These are phyloP conservation scores for Rhinichthys klamathensis DNA, from an alignment of 2,113 vertebrate genomes.

Conservation along the genomic window DNA sequence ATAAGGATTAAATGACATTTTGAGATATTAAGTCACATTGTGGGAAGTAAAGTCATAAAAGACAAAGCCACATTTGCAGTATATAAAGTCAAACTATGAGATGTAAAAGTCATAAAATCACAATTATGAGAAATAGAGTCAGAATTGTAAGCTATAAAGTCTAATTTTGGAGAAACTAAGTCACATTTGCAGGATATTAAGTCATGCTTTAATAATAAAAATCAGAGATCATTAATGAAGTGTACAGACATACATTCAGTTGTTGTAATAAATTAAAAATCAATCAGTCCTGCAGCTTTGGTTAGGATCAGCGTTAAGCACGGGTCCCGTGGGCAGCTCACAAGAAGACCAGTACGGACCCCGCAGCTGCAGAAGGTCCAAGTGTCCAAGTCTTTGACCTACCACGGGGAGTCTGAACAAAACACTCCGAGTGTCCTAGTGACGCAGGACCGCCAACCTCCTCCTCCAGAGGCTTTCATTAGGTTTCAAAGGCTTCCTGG, in stretches of 20 bases:
- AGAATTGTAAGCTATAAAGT: background rate
- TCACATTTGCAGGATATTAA: too few species aligned
- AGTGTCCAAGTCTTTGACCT: constrained; percentile 61
- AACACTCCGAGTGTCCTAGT: constrained; percentile 68
- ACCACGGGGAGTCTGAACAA: constrained; percentile 59
- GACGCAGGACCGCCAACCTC: constrained; percentile 73
- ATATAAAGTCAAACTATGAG: background rate
- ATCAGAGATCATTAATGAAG: background rate
- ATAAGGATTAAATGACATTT: background rate
- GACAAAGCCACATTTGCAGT: background rate
- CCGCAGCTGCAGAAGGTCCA: constrained; percentile 46
- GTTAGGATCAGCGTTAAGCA: background rate
- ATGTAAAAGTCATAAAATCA: background rate
- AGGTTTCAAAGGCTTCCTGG: constrained; percentile 81
- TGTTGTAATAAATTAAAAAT: constrained; percentile 29
- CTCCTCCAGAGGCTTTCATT: constrained; percentile 69
- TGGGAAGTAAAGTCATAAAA: background rate
- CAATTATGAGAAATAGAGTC: background rate
- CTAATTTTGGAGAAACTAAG: background rate
- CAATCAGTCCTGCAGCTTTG: constrained; percentile 9
- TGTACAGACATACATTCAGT: background rate
- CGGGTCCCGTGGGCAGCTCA: background rate
- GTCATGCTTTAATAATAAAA: background rate
- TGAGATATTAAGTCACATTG: background rate
- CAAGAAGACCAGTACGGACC: constrained; percentile 10